Base-by-base conservation (phyloP, 92 coral and sea anemone genomes). In the Parazoanthus atlanticus region DNA sequence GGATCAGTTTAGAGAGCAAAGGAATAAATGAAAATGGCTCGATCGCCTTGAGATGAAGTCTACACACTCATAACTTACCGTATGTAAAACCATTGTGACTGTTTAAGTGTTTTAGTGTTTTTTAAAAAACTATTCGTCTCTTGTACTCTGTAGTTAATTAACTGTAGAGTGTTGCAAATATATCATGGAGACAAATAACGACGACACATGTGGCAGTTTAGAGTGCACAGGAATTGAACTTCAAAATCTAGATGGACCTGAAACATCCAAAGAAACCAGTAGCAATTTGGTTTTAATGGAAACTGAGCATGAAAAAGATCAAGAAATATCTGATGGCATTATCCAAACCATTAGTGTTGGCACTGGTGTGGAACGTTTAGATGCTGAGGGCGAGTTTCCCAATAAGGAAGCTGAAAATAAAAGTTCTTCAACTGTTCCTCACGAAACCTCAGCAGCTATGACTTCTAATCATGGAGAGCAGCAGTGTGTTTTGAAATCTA, bases 281-380 rank as follows among this genome's bases (percentile, higher is more conserved):
- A 74, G 15, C 21, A 8, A 33, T 31, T 19, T 16, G 23, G 46
- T 21, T 74, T 17, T 17, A 8, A 17, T 74, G 58, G 8, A 34
- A n/a, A 15, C 52, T 65, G 33, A 78, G 33, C 82, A n/a, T 38
- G 76, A 74, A 32, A 74, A 30, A 23, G 41, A 21, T 74, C 8
- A 74, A 74, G 23, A 29, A 15, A 83, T 71, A 66, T n/a, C 58
- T 31, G 86, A 83, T 40, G 58, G n/a, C 47, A 33, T 15, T 54
- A 29, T 80, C 29, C 65, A 38, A 25, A 0, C 30, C n/a, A n/a
- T n/a, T n/a, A n/a, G n/a, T n/a, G n/a, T n/a, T n/a, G n/a, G n/a
- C 3, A 65, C 8, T 26, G 11, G 13, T 5, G n/a, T 36, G 58
- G 46, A 66, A 38, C 67, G n/a, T 83, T 52, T 74, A 32, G 3